Percentiles rank a stretch among this genome's conserved stretches.
These are phyloP conservation scores for Orchestes rusci DNA, from an alignment of 2,888 invertebrate genomes.

Conservation along the genomic window DNA sequence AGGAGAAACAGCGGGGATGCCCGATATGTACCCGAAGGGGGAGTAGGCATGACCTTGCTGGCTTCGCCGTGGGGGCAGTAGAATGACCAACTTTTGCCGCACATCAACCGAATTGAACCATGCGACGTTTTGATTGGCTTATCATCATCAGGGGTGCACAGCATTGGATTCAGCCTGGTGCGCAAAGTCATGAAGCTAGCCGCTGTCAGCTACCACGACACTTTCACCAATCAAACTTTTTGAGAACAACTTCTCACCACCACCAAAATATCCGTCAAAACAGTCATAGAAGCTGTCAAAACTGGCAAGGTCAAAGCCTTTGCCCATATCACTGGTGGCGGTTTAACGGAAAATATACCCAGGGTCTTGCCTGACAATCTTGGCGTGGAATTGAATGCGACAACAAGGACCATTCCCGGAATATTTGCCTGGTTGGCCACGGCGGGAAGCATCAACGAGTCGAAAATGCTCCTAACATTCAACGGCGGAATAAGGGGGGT, in stretches of 20 bases:
- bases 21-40: conserved; percentile 78
- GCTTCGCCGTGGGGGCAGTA: conserved; percentile 91
- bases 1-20: conserved; percentile 98
- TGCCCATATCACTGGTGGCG: conserved; percentile 94
- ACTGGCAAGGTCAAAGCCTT: conserved; percentile 72
- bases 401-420: conserved; percentile 62
- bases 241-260: conserved; percentile 80
- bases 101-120: conserved; percentile 53
- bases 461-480: conserved; percentile 79
- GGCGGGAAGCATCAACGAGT: conserved; percentile 64
- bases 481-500: conserved; percentile 94
- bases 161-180: conserved; percentile 89
- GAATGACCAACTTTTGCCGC: conserved; percentile 70
- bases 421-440: conserved; percentile 87
- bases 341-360: conserved; percentile 81
- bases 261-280: conserved; percentile 79
- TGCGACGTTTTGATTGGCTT: conserved; percentile 83
- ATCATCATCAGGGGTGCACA: conserved; percentile 87
- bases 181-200: conserved; percentile 66
- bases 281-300: conserved; percentile 64
- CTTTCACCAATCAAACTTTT: conserved; percentile 58
- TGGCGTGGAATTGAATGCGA: conserved; percentile 63
- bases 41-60: conserved; percentile 94
- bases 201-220: conserved; percentile 59
- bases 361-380: conserved; percentile 67